Evolutionary conservation across 2,797 vertebrate species (phyloP), one percentile per base, ranked within the genome.

Genomic region (Benthosema pterotum): DNA sequence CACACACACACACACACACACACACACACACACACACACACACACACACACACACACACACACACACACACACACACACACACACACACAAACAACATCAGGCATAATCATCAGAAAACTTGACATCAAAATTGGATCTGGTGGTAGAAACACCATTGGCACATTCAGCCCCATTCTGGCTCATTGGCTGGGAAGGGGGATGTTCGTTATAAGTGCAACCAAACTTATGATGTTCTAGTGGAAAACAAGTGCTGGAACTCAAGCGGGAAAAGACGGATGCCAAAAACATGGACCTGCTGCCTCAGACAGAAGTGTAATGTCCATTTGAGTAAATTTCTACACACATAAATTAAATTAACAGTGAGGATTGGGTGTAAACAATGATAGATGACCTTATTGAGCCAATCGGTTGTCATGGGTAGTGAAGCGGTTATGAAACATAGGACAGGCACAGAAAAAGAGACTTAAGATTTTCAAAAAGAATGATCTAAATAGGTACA

Each of bases 21-120:
- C 32, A 18, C 3, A 12, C 43, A 32, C 47, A 11, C 5, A 15
- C 12, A 49, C 11, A 38, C 45, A n/a, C 45, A 50, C 25, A 54
- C 51, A 53, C 51, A 52, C 51, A 52, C 51, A 19, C 51, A 52
- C 51, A 25, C 51, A 52, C 51, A 25, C 51, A 61, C 47, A 62
- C 14, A 6, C 14, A 58, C 32, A 59, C 6, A 52, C 51, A 52
- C 51, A 19, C 51, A 52, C 51, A 25, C 51, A 52, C 51, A 25
- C 51, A 61, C 47, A 62, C 14, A 6, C 14, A 58, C 32, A 59
- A 3, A 62, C n/a, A 54, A 38, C 28, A 55, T 42, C 49, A 51
- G 49, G 12, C 12, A 46, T 46, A 42, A 62, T 16, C 42, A 15
- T 46, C 17, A 53, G 18, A 52, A 53, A 52, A 50, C 25, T 18